Base-by-base conservation (phyloP, 2,888 invertebrate species). In the Cephonodes hylas region DNA sequence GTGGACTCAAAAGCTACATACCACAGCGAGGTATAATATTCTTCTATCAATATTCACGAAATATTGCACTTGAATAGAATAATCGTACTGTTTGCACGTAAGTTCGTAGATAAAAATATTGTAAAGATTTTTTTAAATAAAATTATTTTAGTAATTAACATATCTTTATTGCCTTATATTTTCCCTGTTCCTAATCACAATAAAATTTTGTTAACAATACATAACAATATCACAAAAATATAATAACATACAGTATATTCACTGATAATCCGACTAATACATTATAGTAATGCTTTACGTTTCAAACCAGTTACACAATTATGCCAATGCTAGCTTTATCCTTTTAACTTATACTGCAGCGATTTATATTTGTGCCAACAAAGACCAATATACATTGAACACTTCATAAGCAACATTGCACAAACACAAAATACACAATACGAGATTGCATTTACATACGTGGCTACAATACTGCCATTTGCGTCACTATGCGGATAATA, bases 11-110 rank as follows among this genome's bases (percentile, higher is more conserved):
- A 71, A 13, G 70, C 72, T 4, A 71, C 76, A n/a, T 79, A 77
- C 63, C 80, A 85, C 18, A 88, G 85, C 68, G 87, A 86, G 46
- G 90, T 85, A 8, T 88, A 76, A 73, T 38, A 20, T 63, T 63
- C 38, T 58, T 66, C 65, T 67, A 68, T 67, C 62, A 64, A 65
- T 23, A 25, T 45, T 46, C 38, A 22, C 56, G 13, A 8, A 62
- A 56, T 38, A 61, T 48, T 6, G 15, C 58, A 69, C 59, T 22
- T 60, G 25, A 15, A 15, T 45, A 42, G 46, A 27, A 45, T 60
- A 31, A 15, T 42, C 18, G 27, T 46, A 45, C 31, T 10, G 18
- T 58, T 25, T 31, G 42, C 59, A 62, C 62, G 5, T 34, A 42
- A 44, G 10, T 27, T 27, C 15, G 7, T n/a, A 53, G 20, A 18